These are phyloP conservation scores for Carassius carassius DNA, from an alignment of 2,113 vertebrate species.

Conservation along the genomic window DNA sequence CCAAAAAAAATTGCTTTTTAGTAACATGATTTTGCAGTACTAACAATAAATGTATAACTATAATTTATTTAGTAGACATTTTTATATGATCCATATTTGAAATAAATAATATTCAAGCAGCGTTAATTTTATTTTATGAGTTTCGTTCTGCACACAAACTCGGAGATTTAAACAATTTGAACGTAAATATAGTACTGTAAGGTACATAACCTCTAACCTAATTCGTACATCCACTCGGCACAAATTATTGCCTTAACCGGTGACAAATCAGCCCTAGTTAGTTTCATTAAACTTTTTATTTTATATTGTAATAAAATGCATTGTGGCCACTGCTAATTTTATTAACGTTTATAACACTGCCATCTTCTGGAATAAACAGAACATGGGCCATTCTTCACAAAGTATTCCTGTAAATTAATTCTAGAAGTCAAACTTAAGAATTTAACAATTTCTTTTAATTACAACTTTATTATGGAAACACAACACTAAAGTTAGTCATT, in stretches of 20 bases:
- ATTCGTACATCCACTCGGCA: background rate
- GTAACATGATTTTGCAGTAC: background rate
- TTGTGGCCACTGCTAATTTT: background rate
- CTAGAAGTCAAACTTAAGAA: too few relatives aligned
- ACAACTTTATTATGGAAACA: background rate
- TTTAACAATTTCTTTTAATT: too few relatives aligned
- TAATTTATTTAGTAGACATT: too few relatives aligned
- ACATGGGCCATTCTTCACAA: background rate
- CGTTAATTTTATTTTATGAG: background rate
- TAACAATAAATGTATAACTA: background rate
- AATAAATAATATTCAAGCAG: background rate
- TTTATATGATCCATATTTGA: too few relatives aligned
- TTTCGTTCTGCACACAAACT: too few relatives aligned
- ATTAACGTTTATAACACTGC: constrained; percentile 9
- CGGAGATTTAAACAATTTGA: too few relatives aligned
- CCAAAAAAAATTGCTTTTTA: background rate
- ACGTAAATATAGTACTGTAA: too few relatives aligned
- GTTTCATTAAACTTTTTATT: background rate
- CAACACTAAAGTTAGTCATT: background rate
- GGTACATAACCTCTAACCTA: too few relatives aligned
- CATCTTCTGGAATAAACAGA: constrained; percentile 35
- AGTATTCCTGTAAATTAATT: background rate
- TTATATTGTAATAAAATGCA: background rate
- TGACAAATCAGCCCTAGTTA: background rate
- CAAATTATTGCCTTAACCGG: background rate